These are phyloP conservation scores for Serripes groenlandicus DNA, from an alignment of 2,888 invertebrate genomes.

Conservation along the genomic window DNA sequence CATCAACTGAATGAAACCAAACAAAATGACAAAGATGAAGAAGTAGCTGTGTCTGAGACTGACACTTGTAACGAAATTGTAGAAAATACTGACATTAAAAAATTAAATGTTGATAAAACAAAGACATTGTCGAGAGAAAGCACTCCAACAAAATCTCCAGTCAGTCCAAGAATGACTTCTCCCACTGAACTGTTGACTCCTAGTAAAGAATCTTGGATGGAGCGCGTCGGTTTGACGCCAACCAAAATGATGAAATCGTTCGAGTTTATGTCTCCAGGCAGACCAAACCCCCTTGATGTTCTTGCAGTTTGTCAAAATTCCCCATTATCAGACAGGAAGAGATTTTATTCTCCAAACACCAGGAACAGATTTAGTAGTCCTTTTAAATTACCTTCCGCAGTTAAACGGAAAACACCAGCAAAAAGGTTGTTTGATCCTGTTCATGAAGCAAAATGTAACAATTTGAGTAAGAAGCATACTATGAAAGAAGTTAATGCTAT, in stretches of 20 bases:
- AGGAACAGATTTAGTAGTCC: constrained; percentile 22
- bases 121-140: background rate
- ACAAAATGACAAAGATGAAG: background rate
- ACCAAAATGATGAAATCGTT: constrained; percentile 34
- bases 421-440: constrained; percentile 48
- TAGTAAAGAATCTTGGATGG: constrained; percentile 54
- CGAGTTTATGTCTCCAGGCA: constrained; percentile 46
- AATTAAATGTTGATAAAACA: background rate
- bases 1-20: background rate
- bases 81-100: background rate
- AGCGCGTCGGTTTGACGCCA: constrained; percentile 61
- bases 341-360: constrained; percentile 16
- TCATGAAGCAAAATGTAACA: background rate
- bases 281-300: constrained; percentile 42
- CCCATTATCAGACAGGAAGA: constrained; percentile 16
- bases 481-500: background rate
- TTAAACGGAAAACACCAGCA: constrained; percentile 33
- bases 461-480: background rate
- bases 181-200: constrained; percentile 23
- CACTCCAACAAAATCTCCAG: background rate
- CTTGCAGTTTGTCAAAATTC: constrained; percentile 45
- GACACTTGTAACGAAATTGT: too few species aligned
- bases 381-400: constrained; percentile 37
- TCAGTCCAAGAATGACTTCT: background rate
- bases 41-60: too few species aligned